Conservation (phyloP, 2,888 invertebrate genomes). For the Monopis laevigella region DNA sequence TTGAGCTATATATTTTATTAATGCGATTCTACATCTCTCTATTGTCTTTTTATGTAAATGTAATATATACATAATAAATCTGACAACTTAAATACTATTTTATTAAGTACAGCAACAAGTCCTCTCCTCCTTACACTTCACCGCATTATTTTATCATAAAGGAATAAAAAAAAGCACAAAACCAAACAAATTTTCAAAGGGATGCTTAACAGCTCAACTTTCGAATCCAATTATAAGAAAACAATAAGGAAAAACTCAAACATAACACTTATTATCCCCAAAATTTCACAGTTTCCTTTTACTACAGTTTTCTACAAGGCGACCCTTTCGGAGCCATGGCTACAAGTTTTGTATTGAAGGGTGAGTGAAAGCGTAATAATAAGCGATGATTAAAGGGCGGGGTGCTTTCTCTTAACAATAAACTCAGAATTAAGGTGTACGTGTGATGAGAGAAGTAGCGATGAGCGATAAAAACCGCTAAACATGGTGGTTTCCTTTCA, state of each 20-base stretch:
- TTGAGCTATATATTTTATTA: too few species aligned
- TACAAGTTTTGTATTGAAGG: slow-evolving; percentile 16
- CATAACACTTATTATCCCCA: slow-evolving; percentile 10
- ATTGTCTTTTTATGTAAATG: too few species aligned
- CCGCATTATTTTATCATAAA: too few species aligned
- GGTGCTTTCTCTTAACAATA: slow-evolving; percentile 28
- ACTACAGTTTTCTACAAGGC: slow-evolving; percentile 1
- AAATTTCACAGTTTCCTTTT: slow-evolving; percentile 12
- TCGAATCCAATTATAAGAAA: slow-evolving; percentile 9
- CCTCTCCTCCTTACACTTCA: too few species aligned
- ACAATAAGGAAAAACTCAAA: slow-evolving; percentile 12
- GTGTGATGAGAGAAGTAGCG: slow-evolving; percentile 1
- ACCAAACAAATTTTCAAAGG: neutral
- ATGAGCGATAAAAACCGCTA: neutral
- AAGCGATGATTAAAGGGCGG: slow-evolving; percentile 43
- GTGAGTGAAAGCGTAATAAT: slow-evolving; percentile 44
- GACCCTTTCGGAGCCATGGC: slow-evolving; percentile 9
- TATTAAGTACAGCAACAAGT: too few species aligned
- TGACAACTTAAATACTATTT: too few species aligned
- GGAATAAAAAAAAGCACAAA: neutral
- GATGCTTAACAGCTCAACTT: slow-evolving; percentile 6
- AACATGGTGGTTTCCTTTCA: too few species aligned
- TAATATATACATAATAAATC: too few species aligned
- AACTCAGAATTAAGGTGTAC: neutral
- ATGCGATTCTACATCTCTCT: too few species aligned